Evolutionary conservation across 2,113 vertebrate species (phyloP).

Genomic region (Callaeas wilsoni): DNA sequence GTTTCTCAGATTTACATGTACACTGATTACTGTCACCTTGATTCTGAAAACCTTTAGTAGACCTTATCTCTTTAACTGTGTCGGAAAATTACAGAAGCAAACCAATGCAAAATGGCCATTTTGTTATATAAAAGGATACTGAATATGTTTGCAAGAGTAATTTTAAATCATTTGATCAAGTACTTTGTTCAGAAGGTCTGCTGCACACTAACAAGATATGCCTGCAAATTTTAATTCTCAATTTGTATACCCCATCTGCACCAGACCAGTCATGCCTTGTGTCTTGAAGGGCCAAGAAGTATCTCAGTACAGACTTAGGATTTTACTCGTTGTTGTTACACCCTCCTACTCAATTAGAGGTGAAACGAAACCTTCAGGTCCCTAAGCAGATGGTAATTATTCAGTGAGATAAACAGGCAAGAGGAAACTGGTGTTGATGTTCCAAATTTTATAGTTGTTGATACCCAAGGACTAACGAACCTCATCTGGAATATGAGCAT

Average conservation of each 20-base stretch:
- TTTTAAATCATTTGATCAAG: not conserved
- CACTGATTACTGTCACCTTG: not conserved
- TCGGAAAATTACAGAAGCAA: not conserved
- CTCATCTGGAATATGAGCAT: not conserved
- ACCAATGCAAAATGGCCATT: not conserved
- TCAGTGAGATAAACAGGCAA: not conserved
- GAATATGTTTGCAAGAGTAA: not conserved
- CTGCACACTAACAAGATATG: not conserved
- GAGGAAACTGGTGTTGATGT: not conserved
- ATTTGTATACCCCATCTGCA: not conserved
- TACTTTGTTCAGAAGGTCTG: not conserved
- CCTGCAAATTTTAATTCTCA: not conserved
- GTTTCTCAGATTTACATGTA: not conserved
- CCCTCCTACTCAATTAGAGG: not conserved
- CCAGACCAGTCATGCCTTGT: not conserved
- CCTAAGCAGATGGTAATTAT: not conserved
- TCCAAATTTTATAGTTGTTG: not conserved
- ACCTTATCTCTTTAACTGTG: not conserved
- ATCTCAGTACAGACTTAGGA: not conserved
- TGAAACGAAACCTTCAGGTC: not conserved
- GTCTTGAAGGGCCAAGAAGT: not conserved
- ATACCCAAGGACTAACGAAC: not conserved
- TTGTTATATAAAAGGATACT: not conserved
- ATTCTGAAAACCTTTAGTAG: not conserved
- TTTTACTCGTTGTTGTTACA: not conserved